Evolutionary conservation across 2,113 vertebrate genomes (phyloP), one percentile per base, ranked within the genome.

Genomic region (Psittacula cyanocephala): DNA sequence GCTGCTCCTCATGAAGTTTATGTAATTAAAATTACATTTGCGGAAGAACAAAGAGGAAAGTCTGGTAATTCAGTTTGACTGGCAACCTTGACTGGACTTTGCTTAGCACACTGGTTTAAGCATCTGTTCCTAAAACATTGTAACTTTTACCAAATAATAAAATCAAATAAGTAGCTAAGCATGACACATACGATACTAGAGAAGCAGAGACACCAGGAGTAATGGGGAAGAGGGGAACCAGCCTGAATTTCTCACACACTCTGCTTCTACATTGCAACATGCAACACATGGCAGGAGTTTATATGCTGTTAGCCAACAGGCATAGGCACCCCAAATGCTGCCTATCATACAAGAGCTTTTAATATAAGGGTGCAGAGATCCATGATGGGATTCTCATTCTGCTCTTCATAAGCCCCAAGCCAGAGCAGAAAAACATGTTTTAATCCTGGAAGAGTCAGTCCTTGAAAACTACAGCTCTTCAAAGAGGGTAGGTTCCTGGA

Each of bases 21-120:
- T 46, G 60, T 87, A 76, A 95, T 91, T 92, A 86, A 88, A 94
- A 78, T 86, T 70, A 62, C 59, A 52, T 90, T 67, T 78, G 64
- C 0, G 0, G 37, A 90, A 46, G 71, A 91, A 33, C 41, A 93
- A 92, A 90, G 59, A 74, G 43, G 31, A 33, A 88, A 81, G 49
- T 59, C 17, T 4, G 59, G n/a, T 49, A 81, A 70, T 80, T 90
- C 9, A 9, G 19, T 91, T 80, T 53, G 35, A 65, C 71, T 57
- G 53, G 59, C 79, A 91, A 31, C 46, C 33, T 74, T 86, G 79
- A 75, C 43, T 78, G 3, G 11, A 59, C 17, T 80, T 83, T 55
- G 68, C 75, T 52, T 39, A 65, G 57, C 17, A 11, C 19, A 11
- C 22, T 46, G 28, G 7, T 88, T 88, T 90, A 57, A 72, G 22